Evolutionary conservation across 2,113 vertebrate genomes (phyloP).

Genomic region (Raphicerus campestris): DNA sequence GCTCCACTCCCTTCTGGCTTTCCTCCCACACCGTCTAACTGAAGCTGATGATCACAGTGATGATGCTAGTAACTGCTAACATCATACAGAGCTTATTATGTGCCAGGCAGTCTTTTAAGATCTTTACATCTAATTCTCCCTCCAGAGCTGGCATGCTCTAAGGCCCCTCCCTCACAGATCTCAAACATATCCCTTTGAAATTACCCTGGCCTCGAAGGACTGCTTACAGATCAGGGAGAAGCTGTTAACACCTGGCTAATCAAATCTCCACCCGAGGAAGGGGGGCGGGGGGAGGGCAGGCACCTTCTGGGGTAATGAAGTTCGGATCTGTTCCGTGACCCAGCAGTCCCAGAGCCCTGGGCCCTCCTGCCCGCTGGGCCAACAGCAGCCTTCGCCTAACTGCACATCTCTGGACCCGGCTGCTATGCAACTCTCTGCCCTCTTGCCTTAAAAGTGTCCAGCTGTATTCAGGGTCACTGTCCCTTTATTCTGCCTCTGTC

Average conservation of each 20-base stretch:
- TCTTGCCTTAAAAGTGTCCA: background rate
- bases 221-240: background rate
- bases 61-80: background rate
- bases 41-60: background rate
- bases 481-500: background rate
- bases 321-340: background rate
- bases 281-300: background rate
- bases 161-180: background rate
- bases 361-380: background rate
- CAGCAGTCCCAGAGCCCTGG: background rate
- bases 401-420: background rate
- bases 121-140: background rate
- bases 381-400: background rate
- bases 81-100: background rate
- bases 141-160: background rate
- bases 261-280: slow-evolving; percentile 3
- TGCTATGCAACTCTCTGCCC: background rate
- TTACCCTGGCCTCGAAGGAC: background rate
- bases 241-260: background rate
- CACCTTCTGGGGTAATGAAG: background rate
- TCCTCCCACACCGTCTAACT: background rate
- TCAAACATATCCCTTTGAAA: background rate
- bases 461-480: background rate
- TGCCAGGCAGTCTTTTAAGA: background rate
- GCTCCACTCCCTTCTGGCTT: background rate